Base-by-base conservation (phyloP, 2,113 vertebrate genomes). In the Nyctibius bracteatus region DNA sequence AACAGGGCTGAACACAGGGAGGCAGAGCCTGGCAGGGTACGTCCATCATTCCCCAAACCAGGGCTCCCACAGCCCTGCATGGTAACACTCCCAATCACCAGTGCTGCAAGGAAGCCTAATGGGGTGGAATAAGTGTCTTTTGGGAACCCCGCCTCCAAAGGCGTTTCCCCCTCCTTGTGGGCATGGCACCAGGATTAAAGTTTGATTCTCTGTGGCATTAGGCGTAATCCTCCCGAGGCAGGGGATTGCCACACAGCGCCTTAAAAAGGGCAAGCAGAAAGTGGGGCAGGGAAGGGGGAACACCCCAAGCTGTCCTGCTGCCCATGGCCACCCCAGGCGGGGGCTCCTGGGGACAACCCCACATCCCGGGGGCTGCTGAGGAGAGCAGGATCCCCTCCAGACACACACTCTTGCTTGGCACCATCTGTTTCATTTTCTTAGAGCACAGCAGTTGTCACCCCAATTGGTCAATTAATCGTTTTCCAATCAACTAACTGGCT, bases 401-500 rank as follows among this genome's bases (percentile, higher is more conserved):
- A 72, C 47, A 46, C 62, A 47, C 16, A 1, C 37, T 46, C 46
- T 59, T 49, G 15, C 61, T 46, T 11, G 6, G 35, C 75, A 88
- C 84, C 94, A 90, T 90, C 86, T 94, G 86, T 16, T 92, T 55
- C 65, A 37, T 86, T 94, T 85, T 81, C 65, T 46, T 81, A 41
- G 2, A 89, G 62, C 14, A 3, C 44, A 63, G 85, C 82, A 71
- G 59, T 96, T 92, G 91, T 73, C 81, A 77, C 79, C 46, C 43
- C 92, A 86, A 73, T 94, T 94, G 97, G 81, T 65, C 89, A 94
- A 97, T 96, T 84, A 92, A 95, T 96, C 85, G 90, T 96, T 97
- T 96, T 93, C 68, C 90, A 95, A 95, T 91, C 88, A 91, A 88
- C 95, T 97, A 93, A 97, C 95, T 94, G 89, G 87, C 80, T 95